These are phyloP conservation scores for Agrilus planipennis DNA, from an alignment of 1,140 invertebrate genomes.

Conservation along the genomic window DNA sequence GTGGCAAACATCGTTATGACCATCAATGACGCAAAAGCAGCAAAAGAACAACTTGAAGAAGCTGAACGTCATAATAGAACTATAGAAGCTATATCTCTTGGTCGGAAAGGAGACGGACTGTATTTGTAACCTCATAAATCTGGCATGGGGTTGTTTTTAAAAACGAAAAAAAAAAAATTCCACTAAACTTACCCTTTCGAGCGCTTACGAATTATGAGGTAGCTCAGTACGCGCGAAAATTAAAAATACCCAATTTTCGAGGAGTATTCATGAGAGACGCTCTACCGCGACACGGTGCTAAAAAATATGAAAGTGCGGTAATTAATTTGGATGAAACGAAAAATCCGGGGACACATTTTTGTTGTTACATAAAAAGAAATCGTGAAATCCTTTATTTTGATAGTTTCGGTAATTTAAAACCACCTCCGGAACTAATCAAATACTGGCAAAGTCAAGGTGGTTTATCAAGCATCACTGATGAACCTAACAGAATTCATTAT, in stretches of 20 bases:
- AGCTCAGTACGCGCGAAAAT: neutral
- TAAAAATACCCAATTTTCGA: constrained; percentile 6
- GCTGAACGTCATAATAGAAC: constrained; percentile 26
- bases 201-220: constrained; percentile 1
- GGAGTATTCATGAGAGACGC: constrained; percentile 8
- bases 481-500: constrained; percentile 2
- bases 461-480: too few species aligned
- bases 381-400: constrained; percentile 7
- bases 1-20: constrained; percentile 25
- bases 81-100: constrained; percentile 26
- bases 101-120: constrained; percentile 22
- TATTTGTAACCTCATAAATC: constrained; percentile 24
- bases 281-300: neutral
- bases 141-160: too few species aligned
- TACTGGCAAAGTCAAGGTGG: too few species aligned
- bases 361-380: neutral
- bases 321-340: constrained; percentile 7
- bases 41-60: constrained; percentile 23
- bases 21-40: constrained; percentile 20
- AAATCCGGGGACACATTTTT: constrained; percentile 5
- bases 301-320: constrained; percentile 5
- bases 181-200: constrained; percentile 1
- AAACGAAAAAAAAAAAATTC: too few species aligned
- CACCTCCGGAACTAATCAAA: constrained; percentile 4
- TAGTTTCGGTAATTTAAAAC: constrained; percentile 9